Base-by-base conservation (phyloP, 2,113 vertebrate species). In the Acanthisitta chloris region DNA sequence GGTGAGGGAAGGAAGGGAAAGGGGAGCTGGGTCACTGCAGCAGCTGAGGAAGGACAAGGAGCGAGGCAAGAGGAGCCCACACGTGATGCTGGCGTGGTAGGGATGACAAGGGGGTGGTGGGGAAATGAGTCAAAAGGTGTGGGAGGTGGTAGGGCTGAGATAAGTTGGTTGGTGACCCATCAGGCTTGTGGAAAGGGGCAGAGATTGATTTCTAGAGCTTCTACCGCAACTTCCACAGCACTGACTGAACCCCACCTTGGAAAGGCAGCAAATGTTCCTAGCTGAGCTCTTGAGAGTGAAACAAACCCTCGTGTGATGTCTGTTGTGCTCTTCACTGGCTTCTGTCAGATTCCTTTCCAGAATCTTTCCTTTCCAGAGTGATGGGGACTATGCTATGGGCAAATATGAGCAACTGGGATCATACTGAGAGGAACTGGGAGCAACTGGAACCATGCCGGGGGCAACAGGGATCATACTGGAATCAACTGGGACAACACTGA, bases 71-170 rank as follows among this genome's bases (percentile, higher is more conserved):
- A 91, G 61, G 73, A 90, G 66, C 48, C 26, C 42, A 64, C 76
- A 57, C 0, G 16, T 90, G 81, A 80, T 69, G 66, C 18, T 85
- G 90, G 49, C 49, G 8, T 38, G 43, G 59, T 40, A 33, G 18
- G 7, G 52, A 87, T 74, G 92, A 55, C 48, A 81, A 87, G 74
- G 58, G 45, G 57, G 70, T 57, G 74, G 84, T 90, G 81, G 79
- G 59, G 66, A 95, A 70, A 82, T 94, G 90, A 96, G 52, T 96
- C 88, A 93, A 80, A 86, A 61, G 55, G 36, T 0, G 78, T 93
- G 43, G 78, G 87, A 91, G 43, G 81, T 81, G 38, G 43, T 67
- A 69, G 69, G 64, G 42, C 51, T 93, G 66, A 88, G 66, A 67
- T 45, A 38, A 85, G 40, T 59, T 0, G 0, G 48, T 61, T 58